Conservation (phyloP, 64 coral and sea anemone species). For the Trachythela sp. region DNA sequence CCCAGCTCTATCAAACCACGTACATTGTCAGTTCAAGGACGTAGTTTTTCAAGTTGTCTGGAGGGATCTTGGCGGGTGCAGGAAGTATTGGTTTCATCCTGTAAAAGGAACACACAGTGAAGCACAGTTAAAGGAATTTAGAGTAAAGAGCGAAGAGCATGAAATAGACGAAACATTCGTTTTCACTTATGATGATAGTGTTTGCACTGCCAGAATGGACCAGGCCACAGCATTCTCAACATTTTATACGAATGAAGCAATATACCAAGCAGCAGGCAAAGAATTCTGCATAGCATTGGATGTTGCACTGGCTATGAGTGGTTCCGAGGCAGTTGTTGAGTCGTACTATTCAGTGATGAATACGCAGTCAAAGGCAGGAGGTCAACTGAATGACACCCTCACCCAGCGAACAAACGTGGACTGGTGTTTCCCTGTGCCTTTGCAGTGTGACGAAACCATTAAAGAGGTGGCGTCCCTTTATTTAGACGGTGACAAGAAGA, state of each 20-base stretch:
- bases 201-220: constrained; percentile 10
- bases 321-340: not conserved
- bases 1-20: constrained; percentile 20
- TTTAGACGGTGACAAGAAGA: not conserved
- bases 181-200: constrained; percentile 26
- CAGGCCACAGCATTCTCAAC: constrained; percentile 26
- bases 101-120: constrained; percentile 23
- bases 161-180: constrained; percentile 18
- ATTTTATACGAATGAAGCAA: constrained; percentile 25
- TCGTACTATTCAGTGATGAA: too few relatives aligned
- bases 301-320: constrained; percentile 29
- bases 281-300: constrained; percentile 28
- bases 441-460: constrained; percentile 41
- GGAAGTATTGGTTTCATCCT: constrained; percentile 24
- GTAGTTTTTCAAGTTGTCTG: constrained; percentile 36
- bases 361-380: too few relatives aligned
- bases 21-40: constrained; percentile 11
- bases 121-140: constrained; percentile 26
- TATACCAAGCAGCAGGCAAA: constrained; percentile 28
- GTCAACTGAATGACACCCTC: too few relatives aligned
- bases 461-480: constrained; percentile 9
- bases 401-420: too few relatives aligned
- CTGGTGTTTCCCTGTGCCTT: constrained; percentile 39
- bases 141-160: not conserved
- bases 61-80: constrained; percentile 25